Evolutionary conservation across 2,113 vertebrate genomes (phyloP).

Genomic region (Zosterops japonicus): DNA sequence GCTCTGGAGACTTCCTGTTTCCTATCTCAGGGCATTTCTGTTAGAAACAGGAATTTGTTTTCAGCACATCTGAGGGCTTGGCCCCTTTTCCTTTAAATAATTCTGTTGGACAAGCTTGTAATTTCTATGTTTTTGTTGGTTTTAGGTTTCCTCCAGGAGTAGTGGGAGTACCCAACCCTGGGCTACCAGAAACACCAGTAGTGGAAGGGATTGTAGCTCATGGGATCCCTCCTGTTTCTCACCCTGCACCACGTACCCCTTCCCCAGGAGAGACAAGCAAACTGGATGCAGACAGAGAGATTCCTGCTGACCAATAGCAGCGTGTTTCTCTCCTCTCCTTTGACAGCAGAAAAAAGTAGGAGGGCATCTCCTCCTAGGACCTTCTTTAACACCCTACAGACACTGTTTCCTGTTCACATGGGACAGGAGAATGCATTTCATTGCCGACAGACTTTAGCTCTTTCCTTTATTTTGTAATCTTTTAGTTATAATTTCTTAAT

Average conservation of each 20-base stretch:
- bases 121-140: conserved; percentile 42
- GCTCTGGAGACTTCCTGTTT: not conserved
- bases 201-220: conserved; percentile 87
- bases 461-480: conserved; percentile 76
- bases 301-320: conserved; percentile 91
- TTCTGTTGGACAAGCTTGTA: not conserved
- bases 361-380: conserved; percentile 62
- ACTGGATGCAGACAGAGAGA: conserved; percentile 92
- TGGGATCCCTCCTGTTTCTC: conserved; percentile 85
- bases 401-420: conserved; percentile 60
- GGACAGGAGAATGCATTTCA: conserved; percentile 67
- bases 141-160: conserved; percentile 86
- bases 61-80: not conserved
- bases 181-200: conserved; percentile 79
- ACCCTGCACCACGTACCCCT: conserved; percentile 78
- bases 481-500: conserved; percentile 65
- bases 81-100: not conserved
- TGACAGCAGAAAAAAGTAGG: conserved; percentile 47
- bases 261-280: conserved; percentile 89
- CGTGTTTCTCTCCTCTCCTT: conserved; percentile 53
- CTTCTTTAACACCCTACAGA: conserved; percentile 61
- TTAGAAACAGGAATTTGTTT: not conserved
- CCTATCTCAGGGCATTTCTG: not conserved
- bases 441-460: conserved; percentile 70
- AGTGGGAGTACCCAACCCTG: conserved; percentile 84